Evolutionary conservation across 2,888 invertebrate genomes (phyloP), one percentile per base, ranked within the genome.

Genomic region (Tanytarsus gracilentus): DNA sequence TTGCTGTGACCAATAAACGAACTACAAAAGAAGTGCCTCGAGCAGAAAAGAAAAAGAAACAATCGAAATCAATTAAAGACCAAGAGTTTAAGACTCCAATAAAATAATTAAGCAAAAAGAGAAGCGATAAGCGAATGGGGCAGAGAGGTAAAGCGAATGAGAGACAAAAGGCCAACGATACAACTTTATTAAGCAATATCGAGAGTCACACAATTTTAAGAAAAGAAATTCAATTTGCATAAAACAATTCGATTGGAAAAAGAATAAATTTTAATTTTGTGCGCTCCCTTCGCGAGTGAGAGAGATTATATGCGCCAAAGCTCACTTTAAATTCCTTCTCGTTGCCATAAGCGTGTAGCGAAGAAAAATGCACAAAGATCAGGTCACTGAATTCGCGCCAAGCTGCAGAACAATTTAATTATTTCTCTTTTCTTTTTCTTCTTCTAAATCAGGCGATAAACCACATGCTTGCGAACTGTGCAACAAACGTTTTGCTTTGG

Each of bases 391-490:
- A 51, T 9, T 25, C 30, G 26, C 30, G 51, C 51, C 14, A 55
- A 55, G 29, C n/a, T 2, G 9, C 9, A 33, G n/a, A 29, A 29
- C 5, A 29, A 29, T 7, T 7, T 5, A 7, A 9, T 9, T 44
- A 21, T 23, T 29, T 44, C 4, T 21, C 23, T 5, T 9, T 61
- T 63, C 58, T 61, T 64, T 61, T 61, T 62, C 62, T 65, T 63
- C 66, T 64, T 67, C 67, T 69, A 63, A 76, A 75, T 62, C 75
- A 85, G 86, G 85, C 64, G 84, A 85, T 70, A 85, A 84, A 69
- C 85, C 85, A 11, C 84, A 85, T 70, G 79, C 81, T 44, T 86
- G 86, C 69, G 78, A 80, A 64, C 71, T 83, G 23, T 86, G 85
- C 71, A 79, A 79, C 68, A 85, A 85, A 72, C 80, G 81, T 68